Evolutionary conservation across 2,113 vertebrate species (phyloP).

Genomic region (Nannospalax galili): DNA sequence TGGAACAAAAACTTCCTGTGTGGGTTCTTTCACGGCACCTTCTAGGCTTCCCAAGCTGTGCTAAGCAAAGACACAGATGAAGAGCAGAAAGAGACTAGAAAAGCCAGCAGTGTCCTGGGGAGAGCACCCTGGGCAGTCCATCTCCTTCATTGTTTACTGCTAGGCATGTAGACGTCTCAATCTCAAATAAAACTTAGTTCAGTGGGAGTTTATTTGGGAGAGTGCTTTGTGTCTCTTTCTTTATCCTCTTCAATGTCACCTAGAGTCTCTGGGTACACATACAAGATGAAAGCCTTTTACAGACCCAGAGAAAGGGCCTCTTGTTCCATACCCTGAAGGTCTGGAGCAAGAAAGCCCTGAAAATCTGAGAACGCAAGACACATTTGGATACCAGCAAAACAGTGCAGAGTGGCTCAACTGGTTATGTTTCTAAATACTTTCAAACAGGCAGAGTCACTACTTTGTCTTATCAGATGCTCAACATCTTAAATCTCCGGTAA

Average conservation of each 20-base stretch:
- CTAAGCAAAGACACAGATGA: background rate
- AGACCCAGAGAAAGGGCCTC: background rate
- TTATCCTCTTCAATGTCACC: background rate
- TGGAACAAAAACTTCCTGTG: background rate
- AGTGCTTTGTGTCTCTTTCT: slow-evolving; percentile 5
- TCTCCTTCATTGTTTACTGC: background rate
- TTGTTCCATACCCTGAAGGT: background rate
- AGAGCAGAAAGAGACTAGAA: background rate
- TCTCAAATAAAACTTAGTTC: background rate
- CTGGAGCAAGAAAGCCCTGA: background rate
- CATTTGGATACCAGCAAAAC: background rate
- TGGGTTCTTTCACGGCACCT: background rate
- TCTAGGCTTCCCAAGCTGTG: slow-evolving; percentile 28
- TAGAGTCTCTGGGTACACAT: background rate
- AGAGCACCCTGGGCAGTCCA: background rate
- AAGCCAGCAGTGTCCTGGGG: background rate
- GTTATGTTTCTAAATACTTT: slow-evolving; percentile 34
- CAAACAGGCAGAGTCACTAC: background rate
- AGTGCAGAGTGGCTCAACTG: background rate
- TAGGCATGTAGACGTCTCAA: background rate
- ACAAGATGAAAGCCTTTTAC: slow-evolving; percentile 40
- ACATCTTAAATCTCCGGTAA: background rate
- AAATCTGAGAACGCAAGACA: background rate
- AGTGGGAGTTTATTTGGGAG: background rate
- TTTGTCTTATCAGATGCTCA: slow-evolving; percentile 33